Base-by-base conservation (phyloP, 2,113 vertebrate species). In the Calcarius ornatus region DNA sequence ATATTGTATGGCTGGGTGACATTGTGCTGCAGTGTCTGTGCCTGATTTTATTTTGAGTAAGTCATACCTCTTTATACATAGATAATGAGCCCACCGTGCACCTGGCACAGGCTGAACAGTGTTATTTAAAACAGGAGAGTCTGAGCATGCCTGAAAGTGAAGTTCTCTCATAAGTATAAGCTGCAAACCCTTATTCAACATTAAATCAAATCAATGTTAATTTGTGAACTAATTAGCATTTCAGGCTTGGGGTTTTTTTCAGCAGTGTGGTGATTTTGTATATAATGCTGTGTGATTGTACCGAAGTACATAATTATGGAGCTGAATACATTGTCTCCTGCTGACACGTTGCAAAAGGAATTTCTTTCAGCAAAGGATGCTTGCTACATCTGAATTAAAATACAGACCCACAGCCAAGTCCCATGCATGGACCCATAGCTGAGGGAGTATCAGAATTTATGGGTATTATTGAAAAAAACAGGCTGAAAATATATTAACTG, bases 161-260 rank as follows among this genome's bases (percentile, higher is more conserved):
- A 97, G 96, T 95, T 97, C 95, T 95, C 78, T 92, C 94, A 40
- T 97, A 98, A 98, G 97, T 97, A 98, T 98, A 97, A 97, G 97
- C 45, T 97, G 97, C 96, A 98, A 98, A 97, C 97, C 97, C 83
- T 98, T 98, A 97, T 97, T 98, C 98, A 97, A 97, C 97, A 96
- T 98, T 97, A 98, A 98, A 98, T 98, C 97, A 98, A 98, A 98
- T 98, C 98, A 98, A 95, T 97, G 98, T 98, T 98, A 98, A 98
- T 98, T 98, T 97, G 97, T 96, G 97, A 97, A 97, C 97, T 98
- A 98, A 98, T 98, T 98, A 98, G 97, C 97, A 97, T 98, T 97
- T 97, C 95, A 97, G 96, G 81, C 92, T 97, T 28, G 38, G 83
- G 96, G 2, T 95, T 97, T 93, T 95, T 96, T 97, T 88, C 86